Evolutionary conservation across 2,797 vertebrate species (phyloP).

Genomic region (Smutsia temminckii): DNA sequence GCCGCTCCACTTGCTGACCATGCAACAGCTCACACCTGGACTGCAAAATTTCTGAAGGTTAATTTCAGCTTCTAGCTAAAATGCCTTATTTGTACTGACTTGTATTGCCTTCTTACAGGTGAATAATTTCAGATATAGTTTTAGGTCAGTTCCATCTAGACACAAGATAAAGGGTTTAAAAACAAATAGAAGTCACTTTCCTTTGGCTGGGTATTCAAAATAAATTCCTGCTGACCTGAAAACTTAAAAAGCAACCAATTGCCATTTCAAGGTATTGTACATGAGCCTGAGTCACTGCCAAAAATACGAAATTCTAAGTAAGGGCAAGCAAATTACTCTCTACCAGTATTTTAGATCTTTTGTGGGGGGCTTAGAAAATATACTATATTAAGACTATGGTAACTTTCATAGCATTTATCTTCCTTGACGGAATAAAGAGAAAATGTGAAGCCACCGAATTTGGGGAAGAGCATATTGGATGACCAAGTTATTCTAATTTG

Average conservation of each 20-base stretch:
- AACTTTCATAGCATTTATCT: not conserved
- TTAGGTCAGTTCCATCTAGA: slow-evolving; percentile 43
- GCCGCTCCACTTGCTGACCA: not conserved
- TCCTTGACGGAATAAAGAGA: not conserved
- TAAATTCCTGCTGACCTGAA: slow-evolving; percentile 22
- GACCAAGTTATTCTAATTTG: not conserved
- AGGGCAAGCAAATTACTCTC: not conserved
- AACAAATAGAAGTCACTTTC: slow-evolving; percentile 16
- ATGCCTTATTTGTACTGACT: slow-evolving; percentile 37
- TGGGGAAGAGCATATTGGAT: not conserved
- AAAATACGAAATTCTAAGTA: slow-evolving; percentile 26
- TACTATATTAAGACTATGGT: not conserved
- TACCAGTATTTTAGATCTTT: not conserved
- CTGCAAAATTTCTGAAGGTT: slow-evolving; percentile 41
- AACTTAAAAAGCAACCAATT: slow-evolving; percentile 30
- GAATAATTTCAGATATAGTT: slow-evolving; percentile 52
- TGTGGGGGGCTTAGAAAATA: not conserved
- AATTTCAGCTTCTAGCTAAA: slow-evolving; percentile 56
- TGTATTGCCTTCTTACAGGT: not conserved
- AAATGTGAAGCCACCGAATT: not conserved
- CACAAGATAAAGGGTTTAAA: slow-evolving; percentile 43
- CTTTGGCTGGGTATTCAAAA: slow-evolving; percentile 37
- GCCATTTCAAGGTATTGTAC: slow-evolving; percentile 24
- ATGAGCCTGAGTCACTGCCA: not conserved
- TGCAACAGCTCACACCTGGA: not conserved